These are phyloP conservation scores for Stramonita haemastoma DNA, from an alignment of 2,888 invertebrate genomes.

Conservation along the genomic window DNA sequence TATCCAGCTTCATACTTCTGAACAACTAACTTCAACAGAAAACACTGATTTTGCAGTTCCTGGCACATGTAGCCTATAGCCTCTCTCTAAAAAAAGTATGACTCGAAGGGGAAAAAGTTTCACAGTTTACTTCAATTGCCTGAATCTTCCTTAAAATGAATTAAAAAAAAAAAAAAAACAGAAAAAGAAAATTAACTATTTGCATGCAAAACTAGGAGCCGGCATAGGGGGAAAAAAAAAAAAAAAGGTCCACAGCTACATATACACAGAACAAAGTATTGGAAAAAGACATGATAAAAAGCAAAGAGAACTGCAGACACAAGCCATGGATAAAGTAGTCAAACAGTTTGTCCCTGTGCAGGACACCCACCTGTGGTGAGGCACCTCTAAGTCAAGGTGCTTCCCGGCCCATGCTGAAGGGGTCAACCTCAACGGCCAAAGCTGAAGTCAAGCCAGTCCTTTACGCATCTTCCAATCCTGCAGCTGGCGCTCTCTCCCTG, in stretches of 20 bases:
- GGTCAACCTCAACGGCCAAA: conserved; percentile 12
- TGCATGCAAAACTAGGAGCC: not conserved
- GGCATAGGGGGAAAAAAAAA: not conserved
- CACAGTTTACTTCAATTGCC: not conserved
- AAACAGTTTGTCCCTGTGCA: not conserved
- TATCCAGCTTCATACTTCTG: not conserved
- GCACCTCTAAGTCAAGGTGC: not conserved
- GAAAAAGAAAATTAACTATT: not conserved
- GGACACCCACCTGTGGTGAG: conserved; percentile 31
- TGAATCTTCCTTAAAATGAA: not conserved
- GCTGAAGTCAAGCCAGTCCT: not conserved
- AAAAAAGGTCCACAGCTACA: not conserved
- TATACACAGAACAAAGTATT: not conserved
- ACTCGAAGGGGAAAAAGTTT: not conserved
- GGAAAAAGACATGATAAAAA: not conserved
- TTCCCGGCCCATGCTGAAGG: not conserved
- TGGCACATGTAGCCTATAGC: too few species aligned
- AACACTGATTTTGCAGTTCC: too few species aligned
- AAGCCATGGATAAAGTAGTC: conserved; percentile 5
- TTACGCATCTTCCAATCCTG: not conserved
- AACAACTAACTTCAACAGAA: not conserved
- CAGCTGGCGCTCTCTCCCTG: not conserved
- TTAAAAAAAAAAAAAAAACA: not conserved
- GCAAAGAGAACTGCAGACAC: not conserved
- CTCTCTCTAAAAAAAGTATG: too few species aligned